phyloP scores from a whole-genome alignment of 2,113 vertebrate genomes.

The Catharus minimus region DNA sequence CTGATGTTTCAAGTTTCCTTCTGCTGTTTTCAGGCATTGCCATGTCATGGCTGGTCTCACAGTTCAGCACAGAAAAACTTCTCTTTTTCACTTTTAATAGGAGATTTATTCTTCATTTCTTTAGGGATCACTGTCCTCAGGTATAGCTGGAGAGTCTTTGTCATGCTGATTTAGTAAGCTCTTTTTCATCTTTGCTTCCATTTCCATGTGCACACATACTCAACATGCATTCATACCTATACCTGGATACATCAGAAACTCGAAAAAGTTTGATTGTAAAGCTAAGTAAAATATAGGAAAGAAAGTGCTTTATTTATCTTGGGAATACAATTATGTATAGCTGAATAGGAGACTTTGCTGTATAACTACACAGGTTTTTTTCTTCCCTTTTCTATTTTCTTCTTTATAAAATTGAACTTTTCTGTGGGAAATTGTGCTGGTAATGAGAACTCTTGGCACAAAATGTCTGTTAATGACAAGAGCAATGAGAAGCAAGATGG shows the following conservation, averaged over 20 bases:
- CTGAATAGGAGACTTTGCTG: background rate
- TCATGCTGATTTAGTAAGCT: background rate
- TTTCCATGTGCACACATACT: background rate
- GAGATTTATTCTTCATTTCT: background rate
- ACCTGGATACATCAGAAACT: background rate
- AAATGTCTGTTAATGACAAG: background rate
- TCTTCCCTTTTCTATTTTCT: background rate
- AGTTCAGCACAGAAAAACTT: background rate
- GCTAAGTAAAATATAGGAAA: background rate
- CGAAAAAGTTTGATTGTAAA: background rate
- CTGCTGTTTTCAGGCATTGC: background rate
- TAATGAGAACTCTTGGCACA: background rate
- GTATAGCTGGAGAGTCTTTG: background rate
- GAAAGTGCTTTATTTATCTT: background rate
- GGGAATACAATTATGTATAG: background rate
- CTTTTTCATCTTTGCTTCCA: background rate
- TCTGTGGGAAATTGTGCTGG: background rate
- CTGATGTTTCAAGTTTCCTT: background rate
- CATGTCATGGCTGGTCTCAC: background rate
- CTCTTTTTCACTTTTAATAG: background rate
- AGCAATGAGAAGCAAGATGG: background rate
- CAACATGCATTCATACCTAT: background rate
- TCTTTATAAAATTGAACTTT: background rate
- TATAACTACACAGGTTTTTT: background rate
- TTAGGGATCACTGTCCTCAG: background rate